Conservation (phyloP, 1,140 invertebrate species). For the Contarinia nasturtii region DNA sequence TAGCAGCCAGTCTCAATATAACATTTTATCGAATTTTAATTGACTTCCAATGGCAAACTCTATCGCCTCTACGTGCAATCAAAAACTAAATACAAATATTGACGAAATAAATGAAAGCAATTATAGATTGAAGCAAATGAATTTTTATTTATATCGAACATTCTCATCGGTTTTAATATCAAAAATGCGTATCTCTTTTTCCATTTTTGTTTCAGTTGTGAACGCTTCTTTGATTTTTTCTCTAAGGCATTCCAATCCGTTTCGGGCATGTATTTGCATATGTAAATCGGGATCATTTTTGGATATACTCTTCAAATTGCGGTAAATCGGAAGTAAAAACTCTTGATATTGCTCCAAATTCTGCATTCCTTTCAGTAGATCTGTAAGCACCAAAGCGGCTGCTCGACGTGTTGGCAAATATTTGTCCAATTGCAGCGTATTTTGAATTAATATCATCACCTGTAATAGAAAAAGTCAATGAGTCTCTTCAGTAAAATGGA, state of each 20-base stretch:
- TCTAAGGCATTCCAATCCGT: slow-evolving; percentile 49
- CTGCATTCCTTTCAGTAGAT: slow-evolving; percentile 47
- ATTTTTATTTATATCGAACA: no score
- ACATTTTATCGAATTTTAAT: not conserved
- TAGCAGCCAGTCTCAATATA: no score
- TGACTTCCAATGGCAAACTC: no score
- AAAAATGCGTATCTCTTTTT: slow-evolving; percentile 36
- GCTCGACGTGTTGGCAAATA: slow-evolving; percentile 45
- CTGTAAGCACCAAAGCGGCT: slow-evolving; percentile 43
- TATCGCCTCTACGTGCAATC: no score
- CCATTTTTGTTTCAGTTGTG: slow-evolving; percentile 28
- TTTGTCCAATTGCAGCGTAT: slow-evolving; percentile 38
- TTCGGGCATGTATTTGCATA: slow-evolving; percentile 42
- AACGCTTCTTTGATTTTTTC: slow-evolving; percentile 37
- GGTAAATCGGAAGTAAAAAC: slow-evolving; percentile 41
- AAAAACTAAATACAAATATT: no score
- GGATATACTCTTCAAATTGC: slow-evolving; percentile 37
- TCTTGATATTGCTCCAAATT: slow-evolving; percentile 37
- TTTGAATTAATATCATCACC: slow-evolving; percentile 42
- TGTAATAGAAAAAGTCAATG: slow-evolving; percentile 18
- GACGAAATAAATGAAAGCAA: no score
- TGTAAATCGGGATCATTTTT: slow-evolving; percentile 40
- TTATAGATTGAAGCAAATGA: no score
- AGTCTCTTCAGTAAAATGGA: slow-evolving; percentile 3
- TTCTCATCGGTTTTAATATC: slow-evolving; percentile 11